Base-by-base conservation (phyloP, 2,113 vertebrate species). In the Azemiops feae region DNA sequence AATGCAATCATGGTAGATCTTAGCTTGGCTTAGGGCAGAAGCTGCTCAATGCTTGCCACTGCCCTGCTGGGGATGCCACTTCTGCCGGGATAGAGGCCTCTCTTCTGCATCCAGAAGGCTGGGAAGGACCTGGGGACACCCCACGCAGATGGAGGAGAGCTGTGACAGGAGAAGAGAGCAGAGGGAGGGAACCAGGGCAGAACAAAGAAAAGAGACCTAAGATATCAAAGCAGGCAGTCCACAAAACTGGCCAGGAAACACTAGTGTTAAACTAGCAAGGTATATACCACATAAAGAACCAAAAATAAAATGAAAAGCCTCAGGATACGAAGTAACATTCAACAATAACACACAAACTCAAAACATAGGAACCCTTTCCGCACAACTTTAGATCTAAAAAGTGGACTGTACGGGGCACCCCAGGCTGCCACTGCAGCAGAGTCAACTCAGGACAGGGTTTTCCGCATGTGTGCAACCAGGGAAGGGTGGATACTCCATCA, bases 381-480 rank as follows among this genome's bases (percentile, higher is more conserved):
- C 98, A 99, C 98, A 99, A 98, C 98, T 98, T 98, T 97, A 98
- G 96, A 97, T 98, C 97, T 97, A 97, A 98, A 97, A 98, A 98
- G 97, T 95, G 96, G 97, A 97, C 97, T 98, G 98, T 97, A 97
- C 50, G 94, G 96, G 97, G 25, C 11, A 18, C 27, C 16, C 50
- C 47, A 6, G 27, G 25, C 45, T 11, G 25, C 25, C 11, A 87
- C 34, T 39, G 69, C n/a, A 3, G 34, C 69, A 20, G 6, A 39
- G 69, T 16, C 6, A 39, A 20, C 34, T 39, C n/a, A 39, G 16
- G 69, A 20, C 6, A 18, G n/a, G 16, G n/a, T 16, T 20, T 34
- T 20, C 69, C 2, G 97, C 97, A 98, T 98, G 97, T 98, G 98
- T 98, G 99, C 98, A 98, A 98, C 98, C 98, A 98, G 98, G 98